Evolutionary conservation across 2,888 invertebrate species (phyloP).

Genomic region (Protonemura montana): DNA sequence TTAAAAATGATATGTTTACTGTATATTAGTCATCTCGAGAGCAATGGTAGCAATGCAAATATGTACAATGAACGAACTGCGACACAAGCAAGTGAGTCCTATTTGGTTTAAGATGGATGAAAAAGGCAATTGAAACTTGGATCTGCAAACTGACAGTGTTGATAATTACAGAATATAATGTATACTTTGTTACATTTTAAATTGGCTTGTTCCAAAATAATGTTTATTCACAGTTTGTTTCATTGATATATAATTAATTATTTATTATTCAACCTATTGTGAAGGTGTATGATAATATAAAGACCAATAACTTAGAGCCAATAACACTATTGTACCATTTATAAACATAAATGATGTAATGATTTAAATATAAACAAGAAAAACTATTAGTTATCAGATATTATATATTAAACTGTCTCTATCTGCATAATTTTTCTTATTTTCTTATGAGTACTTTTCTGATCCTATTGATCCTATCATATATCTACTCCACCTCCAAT

Average conservation of each 20-base stretch:
- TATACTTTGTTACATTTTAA: not conserved
- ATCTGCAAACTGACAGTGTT: not conserved
- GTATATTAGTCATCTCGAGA: constrained; percentile 3
- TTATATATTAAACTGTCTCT: constrained; percentile 12
- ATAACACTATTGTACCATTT: constrained; percentile 29
- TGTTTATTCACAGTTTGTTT: constrained; percentile 8
- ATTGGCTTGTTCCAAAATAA: not conserved
- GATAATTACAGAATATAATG: not conserved
- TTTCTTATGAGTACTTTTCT: not conserved
- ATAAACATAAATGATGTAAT: constrained; percentile 7
- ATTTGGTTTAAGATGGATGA: not conserved
- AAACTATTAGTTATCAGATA: constrained; percentile 23
- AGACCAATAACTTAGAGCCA: constrained; percentile 34
- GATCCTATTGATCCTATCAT: not conserved
- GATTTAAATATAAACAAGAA: constrained; percentile 18
- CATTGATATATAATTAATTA: constrained; percentile 34
- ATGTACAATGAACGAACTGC: not conserved
- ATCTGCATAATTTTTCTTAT: not conserved
- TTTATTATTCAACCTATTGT: constrained; percentile 26
- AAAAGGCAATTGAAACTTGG: not conserved
- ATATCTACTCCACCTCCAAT: not conserved
- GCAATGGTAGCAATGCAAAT: not conserved
- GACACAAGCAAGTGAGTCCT: not conserved
- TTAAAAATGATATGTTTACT: not conserved
- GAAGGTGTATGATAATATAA: not conserved